Evolutionary conservation across 1,140 invertebrate genomes (phyloP).

Genomic region (Lanistes nyassanus): DNA sequence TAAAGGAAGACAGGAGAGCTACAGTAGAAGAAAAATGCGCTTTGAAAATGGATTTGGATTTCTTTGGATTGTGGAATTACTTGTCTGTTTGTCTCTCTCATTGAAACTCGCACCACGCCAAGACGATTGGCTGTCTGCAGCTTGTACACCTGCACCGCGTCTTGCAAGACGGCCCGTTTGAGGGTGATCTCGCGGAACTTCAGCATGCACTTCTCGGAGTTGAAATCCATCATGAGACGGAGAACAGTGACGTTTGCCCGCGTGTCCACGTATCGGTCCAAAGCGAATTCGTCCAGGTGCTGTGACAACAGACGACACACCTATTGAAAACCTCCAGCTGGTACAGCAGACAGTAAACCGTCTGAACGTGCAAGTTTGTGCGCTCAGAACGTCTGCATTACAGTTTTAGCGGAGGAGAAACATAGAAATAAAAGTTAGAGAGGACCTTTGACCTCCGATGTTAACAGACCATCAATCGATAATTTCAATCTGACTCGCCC

Average conservation of each 20-base stretch:
- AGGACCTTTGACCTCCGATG: too few species aligned
- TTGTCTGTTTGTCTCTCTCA: slow-evolving; percentile 9
- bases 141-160: slow-evolving; percentile 35
- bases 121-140: background rate
- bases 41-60: too few species aligned
- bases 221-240: slow-evolving; percentile 48
- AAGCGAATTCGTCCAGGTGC: slow-evolving; percentile 43
- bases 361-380: too few species aligned
- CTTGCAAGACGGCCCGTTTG: slow-evolving; percentile 44
- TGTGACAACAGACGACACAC: slow-evolving; percentile 27
- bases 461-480: too few species aligned
- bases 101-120: background rate
- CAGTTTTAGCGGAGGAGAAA: too few species aligned
- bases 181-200: slow-evolving; percentile 39
- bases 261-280: slow-evolving; percentile 44
- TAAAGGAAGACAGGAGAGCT: too few species aligned
- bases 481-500: too few species aligned
- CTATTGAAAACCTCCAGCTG: background rate
- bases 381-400: too few species aligned
- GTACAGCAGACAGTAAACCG: too few species aligned
- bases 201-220: slow-evolving; percentile 42
- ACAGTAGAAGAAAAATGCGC: too few species aligned
- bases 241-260: slow-evolving; percentile 50
- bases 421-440: too few species aligned
- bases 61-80: too few species aligned